A percentile compares a stretch with the other conserved stretches of the same genome.
Evolutionary conservation across 64 coral and sea anemone genomes (phyloP).

Genomic region (Hydrozoanthus tunicans): DNA sequence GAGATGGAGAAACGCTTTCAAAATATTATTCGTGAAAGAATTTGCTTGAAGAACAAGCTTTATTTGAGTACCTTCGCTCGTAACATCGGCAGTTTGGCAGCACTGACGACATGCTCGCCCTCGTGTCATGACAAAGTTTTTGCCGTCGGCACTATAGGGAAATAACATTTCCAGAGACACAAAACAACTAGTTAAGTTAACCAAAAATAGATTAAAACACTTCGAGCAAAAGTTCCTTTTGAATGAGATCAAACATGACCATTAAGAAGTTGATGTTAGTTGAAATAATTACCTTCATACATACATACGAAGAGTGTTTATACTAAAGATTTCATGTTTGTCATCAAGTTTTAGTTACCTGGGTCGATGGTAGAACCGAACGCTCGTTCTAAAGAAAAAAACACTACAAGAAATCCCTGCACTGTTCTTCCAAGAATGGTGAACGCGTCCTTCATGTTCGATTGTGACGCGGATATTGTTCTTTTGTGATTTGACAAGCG

Average conservation of each 20-base stretch:
- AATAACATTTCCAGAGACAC: no score
- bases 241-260: neutral
- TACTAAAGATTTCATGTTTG: neutral
- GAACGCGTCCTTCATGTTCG: slow-evolving; percentile 6
- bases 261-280: neutral
- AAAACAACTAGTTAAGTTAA: no score
- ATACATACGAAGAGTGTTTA: neutral
- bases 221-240: no score
- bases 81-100: no score
- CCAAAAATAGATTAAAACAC: no score
- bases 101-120: no score
- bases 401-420: neutral
- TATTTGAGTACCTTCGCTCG: no score
- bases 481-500: neutral
- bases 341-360: neutral
- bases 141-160: no score
- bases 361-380: neutral
- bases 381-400: neutral
- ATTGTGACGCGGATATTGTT: neutral
- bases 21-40: no score
- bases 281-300: neutral
- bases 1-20: no score
- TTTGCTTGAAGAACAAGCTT: no score
- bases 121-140: no score
- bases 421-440: neutral